Conservation (phyloP, 2,797 vertebrate genomes). For the Hipposideros larvatus region DNA sequence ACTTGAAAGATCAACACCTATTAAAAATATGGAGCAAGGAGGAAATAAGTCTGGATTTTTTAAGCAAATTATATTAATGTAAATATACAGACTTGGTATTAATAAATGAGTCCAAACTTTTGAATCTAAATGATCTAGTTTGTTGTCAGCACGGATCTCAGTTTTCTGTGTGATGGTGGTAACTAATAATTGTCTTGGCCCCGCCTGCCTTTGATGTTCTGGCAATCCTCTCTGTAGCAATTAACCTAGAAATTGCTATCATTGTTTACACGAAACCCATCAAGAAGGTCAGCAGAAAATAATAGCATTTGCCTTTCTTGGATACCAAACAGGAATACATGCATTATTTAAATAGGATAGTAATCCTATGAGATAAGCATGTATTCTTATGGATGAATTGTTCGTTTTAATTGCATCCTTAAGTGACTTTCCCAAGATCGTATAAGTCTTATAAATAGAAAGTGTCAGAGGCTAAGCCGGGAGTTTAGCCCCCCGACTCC, state of each 20-base stretch:
- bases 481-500: not conserved
- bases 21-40: not conserved
- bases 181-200: not conserved
- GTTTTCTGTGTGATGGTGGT: not conserved
- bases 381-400: slow-evolving; percentile 53
- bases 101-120: not conserved
- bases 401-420: slow-evolving; percentile 48
- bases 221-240: not conserved
- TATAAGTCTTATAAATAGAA: slow-evolving; percentile 50
- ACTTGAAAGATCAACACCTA: not conserved
- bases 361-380: slow-evolving; percentile 39
- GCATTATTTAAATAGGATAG: slow-evolving; percentile 32
- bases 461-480: not conserved
- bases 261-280: slow-evolving; percentile 52
- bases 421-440: slow-evolving; percentile 56
- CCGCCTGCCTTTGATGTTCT: not conserved
- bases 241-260: slow-evolving; percentile 58
- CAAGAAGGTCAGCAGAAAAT: slow-evolving; percentile 40
- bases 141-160: not conserved
- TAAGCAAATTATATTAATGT: not conserved
- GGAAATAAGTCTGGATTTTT: not conserved
- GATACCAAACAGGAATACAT: slow-evolving; percentile 40
- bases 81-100: not conserved
- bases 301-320: slow-evolving; percentile 28
- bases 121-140: not conserved